Percentiles rank a stretch among this genome's conserved stretches.
Evolutionary conservation across 2,113 vertebrate species (phyloP).

Genomic region (Oceanodroma tethys): DNA sequence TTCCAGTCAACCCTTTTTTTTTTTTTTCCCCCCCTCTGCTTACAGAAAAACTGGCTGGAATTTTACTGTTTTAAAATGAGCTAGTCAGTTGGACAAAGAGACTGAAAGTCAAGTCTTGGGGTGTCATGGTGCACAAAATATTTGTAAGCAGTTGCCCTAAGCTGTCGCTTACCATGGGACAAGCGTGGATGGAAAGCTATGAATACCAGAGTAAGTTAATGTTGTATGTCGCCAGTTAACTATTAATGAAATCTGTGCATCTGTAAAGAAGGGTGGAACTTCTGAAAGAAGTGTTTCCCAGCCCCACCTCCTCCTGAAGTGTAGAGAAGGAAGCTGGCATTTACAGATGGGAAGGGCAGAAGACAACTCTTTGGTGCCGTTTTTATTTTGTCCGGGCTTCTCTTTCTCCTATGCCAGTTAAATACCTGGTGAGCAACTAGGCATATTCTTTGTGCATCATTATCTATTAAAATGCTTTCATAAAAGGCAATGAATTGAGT

Average conservation of each 20-base stretch:
- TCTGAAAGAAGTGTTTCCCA: conserved; percentile 41
- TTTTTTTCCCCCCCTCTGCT: neutral
- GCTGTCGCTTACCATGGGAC: neutral
- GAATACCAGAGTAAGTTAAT: conserved; percentile 47
- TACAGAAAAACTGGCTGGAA: neutral
- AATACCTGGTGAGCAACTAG: neutral
- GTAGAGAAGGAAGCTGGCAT: conserved; percentile 1
- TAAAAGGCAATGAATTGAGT: neutral
- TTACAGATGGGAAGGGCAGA: conserved; percentile 41
- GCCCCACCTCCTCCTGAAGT: conserved; percentile 55
- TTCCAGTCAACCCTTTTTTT: neutral
- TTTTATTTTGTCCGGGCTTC: neutral
- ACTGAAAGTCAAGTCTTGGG: neutral
- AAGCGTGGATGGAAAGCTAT: neutral
- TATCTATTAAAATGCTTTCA: conserved; percentile 39
- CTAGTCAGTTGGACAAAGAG: neutral
- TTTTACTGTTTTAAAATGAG: neutral
- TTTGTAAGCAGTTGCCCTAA: neutral
- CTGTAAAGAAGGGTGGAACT: conserved; percentile 60
- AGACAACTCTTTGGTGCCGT: neutral
- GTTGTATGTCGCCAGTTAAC: conserved; percentile 51
- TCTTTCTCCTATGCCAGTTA: neutral
- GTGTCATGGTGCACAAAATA: neutral
- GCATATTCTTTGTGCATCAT: neutral
- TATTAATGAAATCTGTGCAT: conserved; percentile 61